A percentile compares a stretch with the other conserved stretches of the same genome.
Evolutionary conservation across 92 coral and sea anemone genomes (phyloP).

Genomic region (Umimayanthus kanabou): DNA sequence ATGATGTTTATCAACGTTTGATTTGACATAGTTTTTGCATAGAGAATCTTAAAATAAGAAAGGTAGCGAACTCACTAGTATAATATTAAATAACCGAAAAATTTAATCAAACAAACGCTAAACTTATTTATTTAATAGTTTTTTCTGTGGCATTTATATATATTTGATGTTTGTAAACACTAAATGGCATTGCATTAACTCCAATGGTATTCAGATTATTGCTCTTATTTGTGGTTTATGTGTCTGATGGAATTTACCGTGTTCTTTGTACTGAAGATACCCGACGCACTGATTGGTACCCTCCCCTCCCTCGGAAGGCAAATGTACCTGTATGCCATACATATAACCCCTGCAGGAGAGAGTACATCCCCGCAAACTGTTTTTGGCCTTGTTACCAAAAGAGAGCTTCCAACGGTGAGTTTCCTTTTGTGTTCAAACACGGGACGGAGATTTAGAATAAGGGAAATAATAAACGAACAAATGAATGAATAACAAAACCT

Average conservation of each 20-base stretch:
- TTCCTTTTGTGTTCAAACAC: neutral
- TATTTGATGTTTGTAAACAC: too few relatives aligned
- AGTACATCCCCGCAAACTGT: slow-evolving; percentile 11
- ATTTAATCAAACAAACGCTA: too few relatives aligned
- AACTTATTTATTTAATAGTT: too few relatives aligned
- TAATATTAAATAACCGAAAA: too few relatives aligned
- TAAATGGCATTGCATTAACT: too few relatives aligned
- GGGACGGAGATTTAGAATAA: neutral
- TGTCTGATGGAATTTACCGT: neutral
- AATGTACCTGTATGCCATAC: slow-evolving; percentile 66
- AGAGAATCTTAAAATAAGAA: too few relatives aligned
- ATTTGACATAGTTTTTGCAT: too few relatives aligned
- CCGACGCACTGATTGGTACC: slow-evolving; percentile 57
- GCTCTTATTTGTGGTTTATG: too few relatives aligned
- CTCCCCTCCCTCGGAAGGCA: slow-evolving; percentile 43
- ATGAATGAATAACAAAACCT: neutral
- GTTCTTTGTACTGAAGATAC: slow-evolving; percentile 52
- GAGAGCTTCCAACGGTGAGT: slow-evolving; percentile 62
- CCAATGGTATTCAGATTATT: too few relatives aligned
- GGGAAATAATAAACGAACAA: neutral
- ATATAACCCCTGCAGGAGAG: slow-evolving; percentile 44
- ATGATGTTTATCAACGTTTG: too few relatives aligned
- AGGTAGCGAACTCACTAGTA: too few relatives aligned
- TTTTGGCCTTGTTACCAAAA: slow-evolving; percentile 69
- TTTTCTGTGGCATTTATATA: too few relatives aligned